phyloP scores from a whole-genome alignment of 2,113 vertebrate species.

The Indicator indicator region DNA sequence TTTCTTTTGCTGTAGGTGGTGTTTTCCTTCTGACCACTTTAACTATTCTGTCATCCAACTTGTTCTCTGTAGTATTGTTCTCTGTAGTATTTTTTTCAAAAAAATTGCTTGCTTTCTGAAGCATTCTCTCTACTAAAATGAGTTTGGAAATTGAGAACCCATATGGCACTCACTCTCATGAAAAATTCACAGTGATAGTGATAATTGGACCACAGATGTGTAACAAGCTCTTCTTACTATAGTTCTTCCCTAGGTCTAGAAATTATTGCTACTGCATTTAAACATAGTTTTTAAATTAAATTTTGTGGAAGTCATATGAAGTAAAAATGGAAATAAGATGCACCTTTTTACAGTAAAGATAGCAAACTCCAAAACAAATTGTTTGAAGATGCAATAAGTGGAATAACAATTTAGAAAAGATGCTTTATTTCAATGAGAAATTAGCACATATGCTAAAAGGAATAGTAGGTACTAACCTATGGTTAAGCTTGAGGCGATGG shows the following conservation, averaged over 20 bases:
- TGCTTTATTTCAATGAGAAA: neutral
- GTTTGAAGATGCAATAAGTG: neutral
- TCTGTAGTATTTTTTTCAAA: neutral
- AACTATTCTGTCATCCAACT: neutral
- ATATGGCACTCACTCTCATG: neutral
- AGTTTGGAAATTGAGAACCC: neutral
- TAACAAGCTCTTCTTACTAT: neutral
- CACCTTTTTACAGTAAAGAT: neutral
- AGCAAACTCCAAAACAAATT: neutral
- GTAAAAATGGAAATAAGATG: neutral
- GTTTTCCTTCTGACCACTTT: neutral
- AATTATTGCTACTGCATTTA: neutral
- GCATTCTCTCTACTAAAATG: neutral
- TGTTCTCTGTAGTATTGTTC: too few relatives aligned
- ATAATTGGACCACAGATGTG: conserved; percentile 26
- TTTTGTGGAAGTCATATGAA: neutral
- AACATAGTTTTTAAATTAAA: neutral
- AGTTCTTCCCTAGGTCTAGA: neutral
- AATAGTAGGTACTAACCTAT: neutral
- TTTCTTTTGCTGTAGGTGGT: neutral
- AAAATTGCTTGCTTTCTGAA: neutral
- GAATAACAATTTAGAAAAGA: neutral
- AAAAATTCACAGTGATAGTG: conserved; percentile 14
- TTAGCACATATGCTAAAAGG: neutral
- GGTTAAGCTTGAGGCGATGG: neutral